These are phyloP conservation scores for Nasalis larvatus DNA, from an alignment of 2,113 vertebrate genomes.

Conservation along the genomic window DNA sequence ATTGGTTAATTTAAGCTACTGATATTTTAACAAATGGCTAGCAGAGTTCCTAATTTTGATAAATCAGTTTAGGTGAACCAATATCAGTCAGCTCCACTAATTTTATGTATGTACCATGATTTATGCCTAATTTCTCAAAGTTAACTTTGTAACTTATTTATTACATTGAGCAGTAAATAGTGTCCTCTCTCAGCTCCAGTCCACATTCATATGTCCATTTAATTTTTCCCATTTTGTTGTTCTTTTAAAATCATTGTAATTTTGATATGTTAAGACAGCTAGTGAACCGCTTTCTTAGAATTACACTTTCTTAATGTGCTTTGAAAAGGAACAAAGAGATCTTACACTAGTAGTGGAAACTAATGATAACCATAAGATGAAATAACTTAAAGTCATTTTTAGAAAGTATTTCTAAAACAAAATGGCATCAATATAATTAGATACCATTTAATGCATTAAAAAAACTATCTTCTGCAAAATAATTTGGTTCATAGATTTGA, in stretches of 20 bases:
- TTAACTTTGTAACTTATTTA: not conserved
- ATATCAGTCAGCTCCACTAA: not conserved
- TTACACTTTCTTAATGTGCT: not conserved
- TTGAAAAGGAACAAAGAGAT: conserved; percentile 12
- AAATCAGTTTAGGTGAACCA: not conserved
- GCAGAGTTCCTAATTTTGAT: not conserved
- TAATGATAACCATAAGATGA: not conserved
- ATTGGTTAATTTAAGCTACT: not conserved
- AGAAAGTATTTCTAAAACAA: conserved; percentile 11
- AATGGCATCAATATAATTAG: not conserved
- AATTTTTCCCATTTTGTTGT: not conserved
- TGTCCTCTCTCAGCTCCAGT: not conserved
- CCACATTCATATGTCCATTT: not conserved
- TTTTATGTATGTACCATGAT: not conserved
- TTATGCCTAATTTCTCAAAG: not conserved
- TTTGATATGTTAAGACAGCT: not conserved
- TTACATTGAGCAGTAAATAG: not conserved
- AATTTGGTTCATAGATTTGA: not conserved
- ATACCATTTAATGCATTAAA: not conserved
- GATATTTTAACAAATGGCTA: not conserved
- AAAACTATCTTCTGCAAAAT: not conserved
- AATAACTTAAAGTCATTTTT: not conserved
- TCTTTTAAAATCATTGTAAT: not conserved
- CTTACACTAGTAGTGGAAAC: not conserved
- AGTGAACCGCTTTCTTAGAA: not conserved